Evolutionary conservation across 2,113 vertebrate genomes (phyloP), one percentile per base, ranked within the genome.

Genomic region (Sakesphorus luctuosus): DNA sequence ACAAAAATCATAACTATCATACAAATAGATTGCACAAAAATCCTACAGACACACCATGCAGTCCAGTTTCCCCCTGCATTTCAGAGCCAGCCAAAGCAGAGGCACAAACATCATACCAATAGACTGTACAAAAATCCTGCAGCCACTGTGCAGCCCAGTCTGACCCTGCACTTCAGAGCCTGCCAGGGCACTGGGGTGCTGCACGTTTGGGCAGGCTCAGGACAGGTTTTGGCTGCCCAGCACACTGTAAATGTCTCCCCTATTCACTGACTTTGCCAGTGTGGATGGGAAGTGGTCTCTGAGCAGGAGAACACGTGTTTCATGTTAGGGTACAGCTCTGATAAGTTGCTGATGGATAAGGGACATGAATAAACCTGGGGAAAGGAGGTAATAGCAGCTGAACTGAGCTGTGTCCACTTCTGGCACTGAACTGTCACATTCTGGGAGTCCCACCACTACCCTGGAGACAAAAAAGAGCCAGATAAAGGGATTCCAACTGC

Each of bases 331-430:
- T 80, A 73, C 82, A 77, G 63, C 87, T 94, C 78, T 90, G 84
- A 95, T 44, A 40, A 87, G 83, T 67, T 47, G n/a, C 82, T 77
- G 77, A 68, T 66, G 90, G 93, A 94, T 94, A 94, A 92, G 66
- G 14, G 38, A 55, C 72, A 6, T 4, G 31, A 94, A n/a, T 65
- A 79, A 87, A 40, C 56, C 18, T 18, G 38, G 63, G 84, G 63
- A 55, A 89, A 59, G 26, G 79, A 92, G 85, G 85, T 74, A 82
- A 67, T 6, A 92, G 82, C 63, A 84, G 76, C 78, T 91, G 87
- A 69, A 76, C 89, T 91, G 55, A 58, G 72, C 81, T 63, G 29
- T 36, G 46, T 74, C 90, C 9, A 1, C 44, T 66, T 36, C 58
- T 82, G 84, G 31, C 46, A 47, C 11, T 71, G 58, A 83, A 18